phyloP scores from a whole-genome alignment of 2,888 invertebrate species.

The Leucophora obtusa region DNA sequence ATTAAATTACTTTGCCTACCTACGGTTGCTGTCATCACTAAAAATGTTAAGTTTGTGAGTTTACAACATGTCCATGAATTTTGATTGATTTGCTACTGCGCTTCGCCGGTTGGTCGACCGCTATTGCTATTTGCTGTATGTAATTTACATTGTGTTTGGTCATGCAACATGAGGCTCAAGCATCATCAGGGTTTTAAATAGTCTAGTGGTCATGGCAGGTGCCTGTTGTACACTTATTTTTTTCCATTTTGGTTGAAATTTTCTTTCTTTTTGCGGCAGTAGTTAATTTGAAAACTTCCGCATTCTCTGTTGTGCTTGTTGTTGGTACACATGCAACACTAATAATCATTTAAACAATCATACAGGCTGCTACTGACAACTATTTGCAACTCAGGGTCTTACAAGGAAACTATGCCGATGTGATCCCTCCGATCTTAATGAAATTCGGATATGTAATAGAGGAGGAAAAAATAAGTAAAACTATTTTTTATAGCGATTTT shows the following conservation, averaged over 20 bases:
- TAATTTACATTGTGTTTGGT: conserved; percentile 61
- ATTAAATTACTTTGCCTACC: background rate
- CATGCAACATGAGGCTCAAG: conserved; percentile 62
- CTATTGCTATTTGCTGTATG: background rate
- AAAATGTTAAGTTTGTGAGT: conserved; percentile 14
- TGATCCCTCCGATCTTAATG: too few species aligned
- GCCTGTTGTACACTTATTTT: conserved; percentile 42
- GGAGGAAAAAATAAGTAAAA: too few species aligned
- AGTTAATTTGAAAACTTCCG: conserved; percentile 61
- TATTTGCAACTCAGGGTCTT: background rate
- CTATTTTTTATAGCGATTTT: too few species aligned
- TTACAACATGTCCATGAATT: conserved; percentile 1
- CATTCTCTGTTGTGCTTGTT: conserved; percentile 53
- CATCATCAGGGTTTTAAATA: conserved; percentile 57
- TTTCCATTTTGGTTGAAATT: background rate
- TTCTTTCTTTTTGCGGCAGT: conserved; percentile 44
- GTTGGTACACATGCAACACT: conserved; percentile 57
- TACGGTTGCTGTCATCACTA: conserved; percentile 21
- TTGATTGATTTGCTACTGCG: conserved; percentile 36
- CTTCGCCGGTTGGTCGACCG: background rate
- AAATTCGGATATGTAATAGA: too few species aligned
- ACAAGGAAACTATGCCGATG: background rate
- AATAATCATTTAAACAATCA: conserved; percentile 6
- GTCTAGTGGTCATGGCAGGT: conserved; percentile 64
- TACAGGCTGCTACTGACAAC: background rate